Base-by-base conservation (phyloP, 23 tunicate genomes). In the Ascidia mentula region DNA sequence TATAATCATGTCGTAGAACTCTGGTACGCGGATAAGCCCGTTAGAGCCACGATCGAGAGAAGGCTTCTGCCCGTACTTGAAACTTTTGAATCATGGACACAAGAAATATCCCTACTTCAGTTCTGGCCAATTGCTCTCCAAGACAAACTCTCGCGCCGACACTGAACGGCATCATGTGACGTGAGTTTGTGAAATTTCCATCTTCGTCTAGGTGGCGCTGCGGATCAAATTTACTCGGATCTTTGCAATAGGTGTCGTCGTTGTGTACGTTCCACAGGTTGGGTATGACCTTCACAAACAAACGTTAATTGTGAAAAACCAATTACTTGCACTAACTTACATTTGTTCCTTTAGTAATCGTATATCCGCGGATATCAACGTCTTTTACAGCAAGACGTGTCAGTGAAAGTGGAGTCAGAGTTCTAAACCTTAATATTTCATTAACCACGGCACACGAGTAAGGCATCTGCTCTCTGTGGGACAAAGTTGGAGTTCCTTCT, bases 121-220 rank as follows among this genome's bases (percentile, higher is more conserved):
- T 39, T 4, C 59, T 6, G 26, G 79, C 79, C 53, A 75, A 22
- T 6, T 75, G 46, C 59, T 75, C 79, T 46, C 79, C 79, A 6
- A 75, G 6, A 32, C 79, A 75, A 5, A 6, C 46, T 35, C 79
- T 6, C 1, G 18, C 59, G 59, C 79, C 79, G 2, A 32, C 79
- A 38, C 53, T 6, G 28, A 75, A 75, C 59, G 59, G 79, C 60
- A 75, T 37, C 46, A 75, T 32, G 79, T 75, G 12, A 36, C 18
- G 36, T 18, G 79, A 75, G 59, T 39, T 38, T 18, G 34, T 31
- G 30, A 75, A 75, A 32, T 39, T 37, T 38, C 79, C 79, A 36
- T 36, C 39, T 6, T 38, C 53, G 28, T 75, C 79, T 35, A 75
- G 37, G 79, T 75, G 79, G 12, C 79, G 79, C 46, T 75, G 38